Conservation (phyloP, 1,140 invertebrate genomes). For the Neodiprion fabricii region DNA sequence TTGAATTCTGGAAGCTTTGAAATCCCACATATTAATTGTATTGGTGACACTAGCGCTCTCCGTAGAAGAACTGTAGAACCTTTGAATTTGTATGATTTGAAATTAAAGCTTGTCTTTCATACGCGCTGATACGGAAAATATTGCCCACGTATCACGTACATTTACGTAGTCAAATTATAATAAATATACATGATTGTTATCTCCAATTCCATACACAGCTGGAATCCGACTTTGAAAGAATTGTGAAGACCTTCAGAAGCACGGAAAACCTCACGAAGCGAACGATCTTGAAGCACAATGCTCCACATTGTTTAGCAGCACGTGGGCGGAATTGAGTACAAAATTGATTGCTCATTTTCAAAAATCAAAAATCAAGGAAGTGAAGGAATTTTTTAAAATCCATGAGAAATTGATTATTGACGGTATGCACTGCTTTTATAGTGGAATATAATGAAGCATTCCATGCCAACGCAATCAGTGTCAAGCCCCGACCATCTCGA, state of each 20-base stretch:
- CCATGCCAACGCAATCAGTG: no score
- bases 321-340: not conserved
- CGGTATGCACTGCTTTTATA: not conserved
- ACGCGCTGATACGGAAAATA: not conserved
- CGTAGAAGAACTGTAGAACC: conserved; percentile 1
- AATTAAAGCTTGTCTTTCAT: not conserved
- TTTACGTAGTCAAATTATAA: not conserved
- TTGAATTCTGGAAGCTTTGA: conserved; percentile 1
- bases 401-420: conserved; percentile 5
- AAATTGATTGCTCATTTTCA: not conserved
- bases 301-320: not conserved
- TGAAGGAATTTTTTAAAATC: not conserved
- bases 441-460: not conserved
- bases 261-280: not conserved
- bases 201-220: conserved; percentile 19
- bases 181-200: conserved; percentile 15
- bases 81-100: conserved; percentile 3
- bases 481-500: no score
- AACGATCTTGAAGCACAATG: not conserved
- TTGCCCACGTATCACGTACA: not conserved
- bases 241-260: conserved; percentile 4
- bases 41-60: not conserved
- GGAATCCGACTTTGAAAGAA: conserved; percentile 19
- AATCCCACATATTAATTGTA: conserved; percentile 7
- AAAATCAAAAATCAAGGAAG: conserved; percentile 2